Evolutionary conservation across 2,888 invertebrate genomes (phyloP).

Genomic region (Catocala nupta): DNA sequence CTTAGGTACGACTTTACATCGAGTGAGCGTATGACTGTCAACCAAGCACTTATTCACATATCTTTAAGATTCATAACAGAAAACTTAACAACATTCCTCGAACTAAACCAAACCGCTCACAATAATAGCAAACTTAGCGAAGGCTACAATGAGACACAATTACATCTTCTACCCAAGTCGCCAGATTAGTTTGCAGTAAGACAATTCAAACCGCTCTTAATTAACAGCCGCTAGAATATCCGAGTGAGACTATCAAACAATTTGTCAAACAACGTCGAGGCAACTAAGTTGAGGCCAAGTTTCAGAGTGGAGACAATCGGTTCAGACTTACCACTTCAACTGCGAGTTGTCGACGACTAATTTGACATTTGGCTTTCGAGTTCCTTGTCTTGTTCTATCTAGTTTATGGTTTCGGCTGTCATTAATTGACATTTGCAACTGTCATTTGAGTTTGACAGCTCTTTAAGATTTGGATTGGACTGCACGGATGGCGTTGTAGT

Average conservation of each 20-base stretch:
- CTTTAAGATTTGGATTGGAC: too few species aligned
- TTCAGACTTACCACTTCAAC: constrained; percentile 42
- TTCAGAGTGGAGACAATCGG: constrained; percentile 34
- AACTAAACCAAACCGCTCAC: too few species aligned
- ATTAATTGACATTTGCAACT: too few species aligned
- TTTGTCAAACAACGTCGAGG: constrained; percentile 44
- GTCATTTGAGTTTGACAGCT: too few species aligned
- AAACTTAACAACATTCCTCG: too few species aligned
- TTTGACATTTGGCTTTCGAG: constrained; percentile 22
- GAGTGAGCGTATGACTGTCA: too few species aligned
- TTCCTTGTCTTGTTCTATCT: neutral
- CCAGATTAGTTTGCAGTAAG: neutral
- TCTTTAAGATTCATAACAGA: too few species aligned
- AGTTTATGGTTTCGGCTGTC: constrained; percentile 1
- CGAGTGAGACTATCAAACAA: constrained; percentile 20
- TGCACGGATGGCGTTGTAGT: too few species aligned
- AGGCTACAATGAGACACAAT: too few species aligned
- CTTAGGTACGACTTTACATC: too few species aligned
- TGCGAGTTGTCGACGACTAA: constrained; percentile 32
- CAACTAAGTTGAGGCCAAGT: constrained; percentile 41
- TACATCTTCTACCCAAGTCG: neutral
- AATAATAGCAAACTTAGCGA: too few species aligned
- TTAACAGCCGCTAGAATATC: constrained; percentile 1
- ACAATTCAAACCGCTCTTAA: constrained; percentile 8
- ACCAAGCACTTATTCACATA: too few species aligned